A percentile compares a stretch with the other conserved stretches of the same genome.
phyloP scores from a whole-genome alignment of 2,797 vertebrate species.

The Hafferia zeledoni region DNA sequence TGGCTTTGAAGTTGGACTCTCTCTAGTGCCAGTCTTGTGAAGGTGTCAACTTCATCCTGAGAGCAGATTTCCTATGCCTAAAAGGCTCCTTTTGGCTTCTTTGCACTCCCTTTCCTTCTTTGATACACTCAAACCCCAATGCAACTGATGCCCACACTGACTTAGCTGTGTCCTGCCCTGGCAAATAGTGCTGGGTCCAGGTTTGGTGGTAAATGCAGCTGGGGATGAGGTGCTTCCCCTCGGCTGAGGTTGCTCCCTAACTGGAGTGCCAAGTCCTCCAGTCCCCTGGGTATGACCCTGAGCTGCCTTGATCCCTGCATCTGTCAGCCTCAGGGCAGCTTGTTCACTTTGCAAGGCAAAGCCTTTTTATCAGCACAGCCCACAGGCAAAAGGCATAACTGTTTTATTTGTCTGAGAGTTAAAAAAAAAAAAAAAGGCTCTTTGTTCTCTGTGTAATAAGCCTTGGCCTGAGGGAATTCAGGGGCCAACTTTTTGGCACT shows the following conservation, averaged over 20 bases:
- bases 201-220: neutral
- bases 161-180: neutral
- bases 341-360: neutral
- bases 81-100: neutral
- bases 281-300: neutral
- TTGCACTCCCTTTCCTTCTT: neutral
- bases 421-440: neutral
- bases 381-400: neutral
- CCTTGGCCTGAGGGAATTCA: neutral
- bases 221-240: neutral
- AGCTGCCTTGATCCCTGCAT: neutral
- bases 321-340: neutral
- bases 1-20: neutral
- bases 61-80: neutral
- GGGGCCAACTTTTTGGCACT: neutral
- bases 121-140: rapidly evolving
- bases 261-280: neutral
- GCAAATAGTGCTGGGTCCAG: neutral
- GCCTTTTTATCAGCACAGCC: neutral
- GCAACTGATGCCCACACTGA: rapidly evolving
- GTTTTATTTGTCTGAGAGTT: neutral
- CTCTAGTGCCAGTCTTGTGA: rapidly evolving
- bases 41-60: neutral
- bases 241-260: neutral
- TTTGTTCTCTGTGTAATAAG: neutral